Conservation (phyloP, 2,113 vertebrate genomes). For the Chascanopsetta lugubris region DNA sequence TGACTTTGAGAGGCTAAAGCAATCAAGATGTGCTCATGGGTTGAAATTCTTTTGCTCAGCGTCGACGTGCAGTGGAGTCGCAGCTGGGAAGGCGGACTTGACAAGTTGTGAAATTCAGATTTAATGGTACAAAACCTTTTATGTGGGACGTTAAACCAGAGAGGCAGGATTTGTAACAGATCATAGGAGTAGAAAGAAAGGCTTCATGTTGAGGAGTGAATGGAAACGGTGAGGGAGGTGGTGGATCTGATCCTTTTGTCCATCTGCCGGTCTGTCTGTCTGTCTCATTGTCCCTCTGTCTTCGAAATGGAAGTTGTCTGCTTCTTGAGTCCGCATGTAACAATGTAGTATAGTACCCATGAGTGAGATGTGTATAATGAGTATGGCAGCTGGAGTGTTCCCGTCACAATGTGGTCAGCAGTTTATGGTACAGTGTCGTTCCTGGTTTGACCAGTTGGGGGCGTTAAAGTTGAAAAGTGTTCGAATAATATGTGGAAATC, state of each 20-base stretch:
- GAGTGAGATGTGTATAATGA: not conserved
- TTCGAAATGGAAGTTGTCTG: too few species aligned
- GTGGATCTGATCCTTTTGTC: too few species aligned
- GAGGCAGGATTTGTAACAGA: too few species aligned
- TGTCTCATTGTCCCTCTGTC: too few species aligned
- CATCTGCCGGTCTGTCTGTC: too few species aligned
- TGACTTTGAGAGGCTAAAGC: constrained; percentile 23
- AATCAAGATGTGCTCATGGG: constrained; percentile 34
- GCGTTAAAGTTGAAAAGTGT: not conserved
- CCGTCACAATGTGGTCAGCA: not conserved
- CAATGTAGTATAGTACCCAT: too few species aligned
- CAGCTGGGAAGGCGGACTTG: not conserved
- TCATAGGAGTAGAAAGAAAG: too few species aligned
- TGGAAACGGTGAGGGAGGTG: too few species aligned
- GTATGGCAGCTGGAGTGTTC: not conserved
- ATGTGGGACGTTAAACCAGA: not conserved
- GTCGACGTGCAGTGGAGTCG: not conserved
- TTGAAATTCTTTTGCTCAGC: constrained; percentile 6
- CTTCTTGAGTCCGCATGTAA: too few species aligned
- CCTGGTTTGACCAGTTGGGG: not conserved
- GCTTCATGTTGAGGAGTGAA: too few species aligned
- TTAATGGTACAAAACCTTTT: not conserved
- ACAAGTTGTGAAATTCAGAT: not conserved
- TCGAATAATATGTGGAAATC: not conserved
- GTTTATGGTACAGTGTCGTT: not conserved